Conservation (phyloP, 2,113 vertebrate genomes). For the Scartelaos histophorus region DNA sequence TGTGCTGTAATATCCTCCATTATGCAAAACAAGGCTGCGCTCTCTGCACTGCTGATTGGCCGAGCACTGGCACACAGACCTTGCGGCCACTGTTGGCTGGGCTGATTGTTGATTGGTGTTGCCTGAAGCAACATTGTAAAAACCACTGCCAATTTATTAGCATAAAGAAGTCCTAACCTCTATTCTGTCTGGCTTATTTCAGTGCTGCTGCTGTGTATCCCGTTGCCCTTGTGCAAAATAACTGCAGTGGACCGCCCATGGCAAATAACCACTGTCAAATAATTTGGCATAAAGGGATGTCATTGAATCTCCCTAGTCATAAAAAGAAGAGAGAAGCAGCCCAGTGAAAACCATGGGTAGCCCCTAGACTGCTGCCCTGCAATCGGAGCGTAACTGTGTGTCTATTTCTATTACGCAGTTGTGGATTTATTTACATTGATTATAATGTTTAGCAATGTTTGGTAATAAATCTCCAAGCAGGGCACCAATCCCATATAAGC, state of each 20-base stretch:
- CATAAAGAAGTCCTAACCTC: slow-evolving; percentile 49
- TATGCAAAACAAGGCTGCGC: slow-evolving; percentile 38
- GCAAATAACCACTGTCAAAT: slow-evolving; percentile 53
- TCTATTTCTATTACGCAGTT: slow-evolving; percentile 9
- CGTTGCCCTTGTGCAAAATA: slow-evolving; percentile 52
- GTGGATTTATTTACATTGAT: slow-evolving; percentile 51
- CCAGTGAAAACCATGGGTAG: slow-evolving; percentile 29
- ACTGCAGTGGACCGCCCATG: slow-evolving; percentile 38
- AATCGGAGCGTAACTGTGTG: slow-evolving; percentile 8
- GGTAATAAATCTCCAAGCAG: slow-evolving; percentile 29
- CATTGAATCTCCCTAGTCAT: slow-evolving; percentile 36
- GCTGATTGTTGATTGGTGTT: slow-evolving; percentile 37
- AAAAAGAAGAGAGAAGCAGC: slow-evolving; percentile 26
- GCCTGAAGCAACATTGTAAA: slow-evolving; percentile 43
- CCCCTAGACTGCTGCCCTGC: slow-evolving; percentile 32
- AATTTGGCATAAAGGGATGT: slow-evolving; percentile 54
- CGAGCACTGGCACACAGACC: slow-evolving; percentile 32
- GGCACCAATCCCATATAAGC: slow-evolving; percentile 13
- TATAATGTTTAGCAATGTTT: slow-evolving; percentile 45
- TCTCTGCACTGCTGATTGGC: slow-evolving; percentile 37
- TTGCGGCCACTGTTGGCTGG: slow-evolving; percentile 18
- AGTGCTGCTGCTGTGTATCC: slow-evolving; percentile 32
- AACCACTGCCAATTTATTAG: slow-evolving; percentile 51
- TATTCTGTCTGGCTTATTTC: slow-evolving; percentile 44
- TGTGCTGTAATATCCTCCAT: slow-evolving; percentile 34